Conservation (phyloP, 2,797 vertebrate genomes). For the Sebastes taczanowskii region DNA sequence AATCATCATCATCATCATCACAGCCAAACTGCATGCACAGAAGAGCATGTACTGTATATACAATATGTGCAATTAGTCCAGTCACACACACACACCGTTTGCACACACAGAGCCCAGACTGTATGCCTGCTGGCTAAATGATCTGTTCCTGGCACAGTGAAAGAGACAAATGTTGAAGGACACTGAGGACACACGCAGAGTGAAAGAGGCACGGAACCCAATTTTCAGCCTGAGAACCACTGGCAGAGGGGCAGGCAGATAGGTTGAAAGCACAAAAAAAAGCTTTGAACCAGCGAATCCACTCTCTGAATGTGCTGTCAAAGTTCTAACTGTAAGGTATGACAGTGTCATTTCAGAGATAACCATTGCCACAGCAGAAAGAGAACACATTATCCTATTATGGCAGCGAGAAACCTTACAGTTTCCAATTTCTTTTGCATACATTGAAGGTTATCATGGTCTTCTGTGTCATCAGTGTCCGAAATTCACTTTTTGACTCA, state of each 20-base stretch:
- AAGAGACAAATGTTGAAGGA: constrained; percentile 55
- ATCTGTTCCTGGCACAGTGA: constrained; percentile 45
- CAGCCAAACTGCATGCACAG: neutral
- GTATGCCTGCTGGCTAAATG: constrained; percentile 25
- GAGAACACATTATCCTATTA: constrained; percentile 1
- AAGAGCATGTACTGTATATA: neutral
- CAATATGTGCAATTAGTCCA: constrained; percentile 2
- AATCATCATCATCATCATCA: neutral
- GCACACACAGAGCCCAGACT: neutral
- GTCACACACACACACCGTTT: neutral
- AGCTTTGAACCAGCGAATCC: constrained; percentile 26
- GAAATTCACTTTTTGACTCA: neutral
- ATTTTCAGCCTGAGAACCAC: constrained; percentile 46
- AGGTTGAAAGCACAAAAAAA: constrained; percentile 38
- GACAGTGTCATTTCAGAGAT: constrained; percentile 26
- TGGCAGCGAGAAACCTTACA: neutral
- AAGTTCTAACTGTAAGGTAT: constrained; percentile 28
- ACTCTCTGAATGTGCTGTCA: constrained; percentile 35
- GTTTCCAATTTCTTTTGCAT: constrained; percentile 5
- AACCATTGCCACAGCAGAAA: constrained; percentile 9
- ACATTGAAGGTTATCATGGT: neutral
- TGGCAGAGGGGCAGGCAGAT: constrained; percentile 17
- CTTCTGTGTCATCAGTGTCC: neutral
- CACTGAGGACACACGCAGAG: constrained; percentile 49
- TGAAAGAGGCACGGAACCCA: constrained; percentile 33